phyloP scores from a whole-genome alignment of 2,888 invertebrate genomes.

The Ormyrus rosae region DNA sequence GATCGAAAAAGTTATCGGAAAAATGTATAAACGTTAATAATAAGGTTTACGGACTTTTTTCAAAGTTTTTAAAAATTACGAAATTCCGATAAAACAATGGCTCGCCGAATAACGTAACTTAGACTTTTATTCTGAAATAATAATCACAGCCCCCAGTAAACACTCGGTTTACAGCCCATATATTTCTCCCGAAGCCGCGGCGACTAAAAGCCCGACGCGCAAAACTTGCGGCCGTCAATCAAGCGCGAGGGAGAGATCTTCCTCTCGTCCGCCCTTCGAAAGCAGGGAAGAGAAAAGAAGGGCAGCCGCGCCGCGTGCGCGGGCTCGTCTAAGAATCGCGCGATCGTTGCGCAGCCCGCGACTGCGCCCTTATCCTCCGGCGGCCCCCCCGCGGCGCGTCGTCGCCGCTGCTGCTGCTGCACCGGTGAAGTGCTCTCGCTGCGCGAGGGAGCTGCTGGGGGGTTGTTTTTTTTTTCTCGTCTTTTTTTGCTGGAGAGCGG shows the following conservation, averaged over 20 bases:
- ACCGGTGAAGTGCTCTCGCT: conserved; percentile 36
- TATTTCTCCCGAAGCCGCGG: too few relatives aligned
- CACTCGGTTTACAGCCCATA: too few relatives aligned
- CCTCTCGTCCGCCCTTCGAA: too few relatives aligned
- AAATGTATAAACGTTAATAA: too few relatives aligned
- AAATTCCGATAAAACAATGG: too few relatives aligned
- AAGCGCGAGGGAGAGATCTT: not conserved
- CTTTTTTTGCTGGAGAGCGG: not conserved
- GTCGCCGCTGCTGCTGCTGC: not conserved
- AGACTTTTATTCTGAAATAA: too few relatives aligned
- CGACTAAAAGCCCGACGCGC: too few relatives aligned
- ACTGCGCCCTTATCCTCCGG: conserved; percentile 22
- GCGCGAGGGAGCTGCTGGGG: not conserved
- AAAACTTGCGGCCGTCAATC: not conserved
- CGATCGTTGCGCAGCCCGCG: conserved; percentile 35
- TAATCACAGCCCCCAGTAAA: too few relatives aligned
- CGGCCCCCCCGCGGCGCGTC: not conserved
- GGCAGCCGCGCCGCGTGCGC: not conserved
- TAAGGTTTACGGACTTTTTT: too few relatives aligned
- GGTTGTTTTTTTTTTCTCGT: not conserved
- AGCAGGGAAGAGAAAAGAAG: not conserved
- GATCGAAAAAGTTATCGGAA: too few relatives aligned
- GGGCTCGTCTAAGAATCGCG: not conserved
- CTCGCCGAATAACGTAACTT: too few relatives aligned
- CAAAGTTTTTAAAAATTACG: too few relatives aligned